phyloP scores from a whole-genome alignment of 2,113 vertebrate species.

The Dipodomys stephensi region DNA sequence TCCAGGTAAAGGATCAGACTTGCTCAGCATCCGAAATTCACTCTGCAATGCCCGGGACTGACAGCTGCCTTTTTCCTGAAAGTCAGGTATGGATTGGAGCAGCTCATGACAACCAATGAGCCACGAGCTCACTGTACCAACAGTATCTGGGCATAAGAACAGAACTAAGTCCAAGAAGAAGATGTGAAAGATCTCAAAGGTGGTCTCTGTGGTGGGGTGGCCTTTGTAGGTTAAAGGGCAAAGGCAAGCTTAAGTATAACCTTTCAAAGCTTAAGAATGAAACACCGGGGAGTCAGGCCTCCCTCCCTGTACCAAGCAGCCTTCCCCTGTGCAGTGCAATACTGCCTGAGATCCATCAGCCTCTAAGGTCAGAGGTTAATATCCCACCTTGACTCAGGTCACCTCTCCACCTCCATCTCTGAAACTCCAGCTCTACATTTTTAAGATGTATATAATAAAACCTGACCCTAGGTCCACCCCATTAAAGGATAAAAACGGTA shows the following conservation, averaged over 20 bases:
- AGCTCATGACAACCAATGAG: neutral
- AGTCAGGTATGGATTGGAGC: neutral
- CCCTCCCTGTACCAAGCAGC: neutral
- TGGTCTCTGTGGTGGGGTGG: constrained; percentile 55
- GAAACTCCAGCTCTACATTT: constrained; percentile 65
- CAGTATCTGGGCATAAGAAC: neutral
- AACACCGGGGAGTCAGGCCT: constrained; percentile 54
- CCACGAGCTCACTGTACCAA: too few species aligned
- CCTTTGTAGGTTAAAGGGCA: constrained; percentile 74
- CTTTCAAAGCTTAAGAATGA: constrained; percentile 74
- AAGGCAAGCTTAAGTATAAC: constrained; percentile 75
- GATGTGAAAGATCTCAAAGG: constrained; percentile 3
- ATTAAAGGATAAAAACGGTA: constrained; percentile 70
- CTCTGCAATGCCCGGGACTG: neutral
- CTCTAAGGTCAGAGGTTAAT: constrained; percentile 72
- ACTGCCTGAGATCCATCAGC: constrained; percentile 49
- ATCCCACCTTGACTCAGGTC: constrained; percentile 42
- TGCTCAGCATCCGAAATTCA: neutral
- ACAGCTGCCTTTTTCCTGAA: neutral
- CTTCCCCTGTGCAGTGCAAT: neutral
- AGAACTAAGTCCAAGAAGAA: neutral
- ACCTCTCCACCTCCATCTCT: constrained; percentile 12
- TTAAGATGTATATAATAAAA: constrained; percentile 61
- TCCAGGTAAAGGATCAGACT: neutral
- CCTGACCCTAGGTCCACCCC: constrained; percentile 58